Percentiles rank a stretch among this genome's conserved stretches.
phyloP scores from a whole-genome alignment of 2,797 vertebrate genomes.

The Pangasius mekongensis region DNA sequence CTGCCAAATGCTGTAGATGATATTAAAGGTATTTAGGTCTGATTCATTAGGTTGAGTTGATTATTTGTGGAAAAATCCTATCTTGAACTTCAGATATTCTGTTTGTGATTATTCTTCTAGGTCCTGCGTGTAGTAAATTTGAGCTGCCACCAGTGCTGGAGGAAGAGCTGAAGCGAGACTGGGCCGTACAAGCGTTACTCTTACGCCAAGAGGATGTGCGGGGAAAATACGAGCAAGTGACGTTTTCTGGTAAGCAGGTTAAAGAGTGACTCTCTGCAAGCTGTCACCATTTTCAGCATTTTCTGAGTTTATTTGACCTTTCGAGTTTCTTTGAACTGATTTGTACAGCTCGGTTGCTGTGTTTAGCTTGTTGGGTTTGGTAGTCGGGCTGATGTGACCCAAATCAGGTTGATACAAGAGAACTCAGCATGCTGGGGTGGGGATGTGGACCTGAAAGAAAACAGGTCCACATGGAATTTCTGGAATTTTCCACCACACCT shows the following conservation, averaged over 20 bases:
- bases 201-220: conserved; percentile 75
- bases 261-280: neutral
- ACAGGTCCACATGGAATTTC: no score
- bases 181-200: conserved; percentile 75
- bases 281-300: neutral
- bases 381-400: neutral
- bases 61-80: neutral
- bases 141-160: conserved; percentile 70
- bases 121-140: conserved; percentile 65
- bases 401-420: neutral
- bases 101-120: conserved; percentile 33
- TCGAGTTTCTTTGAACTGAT: neutral
- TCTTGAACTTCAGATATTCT: neutral
- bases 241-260: conserved; percentile 83
- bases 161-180: conserved; percentile 74
- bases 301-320: neutral
- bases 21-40: neutral
- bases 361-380: neutral
- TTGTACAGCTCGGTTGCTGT: neutral
- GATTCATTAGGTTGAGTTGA: neutral
- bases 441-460: neutral
- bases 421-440: neutral
- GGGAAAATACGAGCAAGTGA: conserved; percentile 72
- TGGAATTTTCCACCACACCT: neutral
- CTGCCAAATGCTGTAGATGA: neutral